These are phyloP conservation scores for Balearica regulorum DNA, from an alignment of 2,797 vertebrate species.

Conservation along the genomic window DNA sequence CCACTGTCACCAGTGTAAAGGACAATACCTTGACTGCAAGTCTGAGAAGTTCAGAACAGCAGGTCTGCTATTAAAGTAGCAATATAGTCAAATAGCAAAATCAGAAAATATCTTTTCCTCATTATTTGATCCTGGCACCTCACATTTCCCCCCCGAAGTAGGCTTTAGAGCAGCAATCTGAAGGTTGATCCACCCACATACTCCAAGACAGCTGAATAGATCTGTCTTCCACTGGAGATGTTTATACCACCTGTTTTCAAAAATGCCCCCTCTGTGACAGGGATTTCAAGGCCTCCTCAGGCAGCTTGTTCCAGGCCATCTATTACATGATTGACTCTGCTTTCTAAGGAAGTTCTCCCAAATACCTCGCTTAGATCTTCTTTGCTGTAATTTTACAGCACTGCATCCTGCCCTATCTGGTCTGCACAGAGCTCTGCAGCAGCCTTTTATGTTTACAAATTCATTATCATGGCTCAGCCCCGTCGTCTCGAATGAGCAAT, in stretches of 20 bases:
- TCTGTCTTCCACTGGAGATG: neutral
- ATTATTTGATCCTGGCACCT: neutral
- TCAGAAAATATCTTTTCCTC: neutral
- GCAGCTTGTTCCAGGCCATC: neutral
- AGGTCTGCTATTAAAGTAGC: neutral
- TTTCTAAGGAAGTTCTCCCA: neutral
- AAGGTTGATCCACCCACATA: neutral
- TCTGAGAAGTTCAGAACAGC: neutral
- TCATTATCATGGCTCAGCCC: neutral
- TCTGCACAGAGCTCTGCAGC: neutral
- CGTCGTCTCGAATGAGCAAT: neutral
- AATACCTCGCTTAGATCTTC: neutral
- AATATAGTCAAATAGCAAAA: neutral
- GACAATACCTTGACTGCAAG: neutral
- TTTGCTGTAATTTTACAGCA: neutral
- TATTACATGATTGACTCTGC: neutral
- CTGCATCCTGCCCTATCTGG: neutral
- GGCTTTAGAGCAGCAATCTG: neutral
- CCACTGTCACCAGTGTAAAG: neutral
- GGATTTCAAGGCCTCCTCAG: neutral
- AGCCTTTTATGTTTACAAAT: neutral
- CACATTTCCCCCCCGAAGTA: neutral
- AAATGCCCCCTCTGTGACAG: neutral
- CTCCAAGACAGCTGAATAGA: neutral
- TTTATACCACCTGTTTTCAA: neutral